Conservation (phyloP, 2,113 vertebrate genomes). For the Pterocles orientalis region DNA sequence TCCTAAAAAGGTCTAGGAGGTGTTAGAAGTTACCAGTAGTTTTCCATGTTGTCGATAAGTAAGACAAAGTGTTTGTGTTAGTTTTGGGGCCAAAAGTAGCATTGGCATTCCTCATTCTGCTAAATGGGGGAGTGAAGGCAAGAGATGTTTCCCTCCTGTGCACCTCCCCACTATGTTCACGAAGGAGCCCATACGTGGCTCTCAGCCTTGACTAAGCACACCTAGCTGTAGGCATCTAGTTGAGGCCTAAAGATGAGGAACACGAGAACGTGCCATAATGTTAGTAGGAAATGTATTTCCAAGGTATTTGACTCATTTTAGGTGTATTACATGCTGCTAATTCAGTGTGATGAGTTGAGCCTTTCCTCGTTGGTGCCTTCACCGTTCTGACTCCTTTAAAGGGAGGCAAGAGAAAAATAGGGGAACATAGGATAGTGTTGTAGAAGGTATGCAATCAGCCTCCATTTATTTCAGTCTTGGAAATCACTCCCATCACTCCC, state of each 20-base stretch:
- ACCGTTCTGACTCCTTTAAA: neutral
- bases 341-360: neutral
- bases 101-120: neutral
- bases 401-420: neutral
- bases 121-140: neutral
- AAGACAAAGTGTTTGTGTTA: neutral
- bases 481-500: neutral
- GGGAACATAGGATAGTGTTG: neutral
- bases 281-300: neutral
- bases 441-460: neutral
- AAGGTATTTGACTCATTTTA: neutral
- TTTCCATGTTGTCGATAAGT: neutral
- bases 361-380: neutral
- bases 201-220: neutral
- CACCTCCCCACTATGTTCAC: neutral
- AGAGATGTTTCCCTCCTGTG: neutral
- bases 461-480: neutral
- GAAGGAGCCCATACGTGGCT: neutral
- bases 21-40: neutral
- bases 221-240: neutral
- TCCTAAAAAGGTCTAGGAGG: rapidly evolving
- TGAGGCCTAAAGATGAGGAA: neutral
- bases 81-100: neutral
- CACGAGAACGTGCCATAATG: neutral
- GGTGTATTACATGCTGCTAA: neutral